A percentile compares a stretch with the other conserved stretches of the same genome.
phyloP scores from a whole-genome alignment of 2,113 vertebrate genomes.

The Eurystomus gularis region DNA sequence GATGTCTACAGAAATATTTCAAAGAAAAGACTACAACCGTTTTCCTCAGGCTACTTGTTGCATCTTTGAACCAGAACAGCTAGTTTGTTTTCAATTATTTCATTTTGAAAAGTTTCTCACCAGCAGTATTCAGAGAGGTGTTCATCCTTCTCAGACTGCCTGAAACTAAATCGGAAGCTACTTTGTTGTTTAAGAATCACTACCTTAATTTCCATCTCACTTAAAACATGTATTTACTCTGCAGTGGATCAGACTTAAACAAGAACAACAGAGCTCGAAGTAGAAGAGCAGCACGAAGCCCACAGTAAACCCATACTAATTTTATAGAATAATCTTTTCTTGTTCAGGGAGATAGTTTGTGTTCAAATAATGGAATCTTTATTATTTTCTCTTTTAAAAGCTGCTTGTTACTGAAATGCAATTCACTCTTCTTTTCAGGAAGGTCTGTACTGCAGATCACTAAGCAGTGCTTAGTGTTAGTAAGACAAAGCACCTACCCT shows the following conservation, averaged over 20 bases:
- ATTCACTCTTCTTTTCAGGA: background rate
- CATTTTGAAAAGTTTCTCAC: background rate
- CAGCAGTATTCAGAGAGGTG: background rate
- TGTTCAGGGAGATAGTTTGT: background rate
- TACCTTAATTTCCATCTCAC: background rate
- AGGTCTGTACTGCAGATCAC: background rate
- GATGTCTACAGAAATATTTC: background rate
- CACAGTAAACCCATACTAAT: background rate
- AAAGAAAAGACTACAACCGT: background rate
- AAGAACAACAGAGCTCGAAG: background rate
- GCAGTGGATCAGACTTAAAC: background rate
- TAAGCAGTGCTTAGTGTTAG: background rate
- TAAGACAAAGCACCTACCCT: background rate
- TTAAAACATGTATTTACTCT: background rate
- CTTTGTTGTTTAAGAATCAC: background rate
- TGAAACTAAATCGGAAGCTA: background rate
- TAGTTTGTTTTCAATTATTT: background rate
- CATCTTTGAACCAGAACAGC: background rate
- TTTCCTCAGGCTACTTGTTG: background rate
- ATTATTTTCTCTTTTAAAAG: background rate
- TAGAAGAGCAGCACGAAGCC: background rate
- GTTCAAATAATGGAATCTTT: background rate
- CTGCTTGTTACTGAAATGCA: background rate
- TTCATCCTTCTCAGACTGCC: background rate
- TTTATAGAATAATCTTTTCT: background rate